A percentile compares a stretch with the other conserved stretches of the same genome.
These are phyloP conservation scores for Blastomussa wellsi DNA, from an alignment of 92 coral and sea anemone species.

Conservation along the genomic window DNA sequence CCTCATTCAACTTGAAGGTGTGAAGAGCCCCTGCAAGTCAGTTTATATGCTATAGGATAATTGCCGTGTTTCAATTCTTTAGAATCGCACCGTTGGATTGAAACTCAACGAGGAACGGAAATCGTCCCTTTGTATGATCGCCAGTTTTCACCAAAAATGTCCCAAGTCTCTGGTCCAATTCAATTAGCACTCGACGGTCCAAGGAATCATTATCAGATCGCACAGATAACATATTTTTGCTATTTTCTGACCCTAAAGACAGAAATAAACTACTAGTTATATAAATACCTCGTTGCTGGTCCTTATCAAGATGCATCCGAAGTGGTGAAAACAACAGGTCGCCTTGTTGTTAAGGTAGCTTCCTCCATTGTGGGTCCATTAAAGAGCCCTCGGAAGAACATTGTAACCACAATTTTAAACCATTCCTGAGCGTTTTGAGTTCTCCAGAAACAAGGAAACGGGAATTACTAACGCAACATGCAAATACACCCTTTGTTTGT, in stretches of 20 bases:
- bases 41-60: background rate
- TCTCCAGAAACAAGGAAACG: constrained; percentile 2
- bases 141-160: background rate
- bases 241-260: constrained; percentile 26
- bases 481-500: constrained; percentile 4
- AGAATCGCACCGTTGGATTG: background rate
- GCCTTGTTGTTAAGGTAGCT: background rate
- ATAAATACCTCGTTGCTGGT: constrained; percentile 21
- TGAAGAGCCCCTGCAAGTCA: background rate
- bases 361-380: background rate
- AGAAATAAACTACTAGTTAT: constrained; percentile 33
- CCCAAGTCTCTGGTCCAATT: background rate
- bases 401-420: background rate
- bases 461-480: background rate
- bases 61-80: background rate
- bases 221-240: constrained; percentile 8
- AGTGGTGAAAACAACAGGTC: background rate
- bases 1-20: background rate
- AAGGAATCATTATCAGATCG: background rate
- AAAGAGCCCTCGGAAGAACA: background rate
- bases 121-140: background rate
- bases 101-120: constrained; percentile 1
- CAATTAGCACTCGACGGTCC: background rate
- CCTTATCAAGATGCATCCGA: background rate
- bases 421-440: constrained; percentile 1